phyloP scores from a whole-genome alignment of 2,113 vertebrate species.

The Chaetops frenatus region DNA sequence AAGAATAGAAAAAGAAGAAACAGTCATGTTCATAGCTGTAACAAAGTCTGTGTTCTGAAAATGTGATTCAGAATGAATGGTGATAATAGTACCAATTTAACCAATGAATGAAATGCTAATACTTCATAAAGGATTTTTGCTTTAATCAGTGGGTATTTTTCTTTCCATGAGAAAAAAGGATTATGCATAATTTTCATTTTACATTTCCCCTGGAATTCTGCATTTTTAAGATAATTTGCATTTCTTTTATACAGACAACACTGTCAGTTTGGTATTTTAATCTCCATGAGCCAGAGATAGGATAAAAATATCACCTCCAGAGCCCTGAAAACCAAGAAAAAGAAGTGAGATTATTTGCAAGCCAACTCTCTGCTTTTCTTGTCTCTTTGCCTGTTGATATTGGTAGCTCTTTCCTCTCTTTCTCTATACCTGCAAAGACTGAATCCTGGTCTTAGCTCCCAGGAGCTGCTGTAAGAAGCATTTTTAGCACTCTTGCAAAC shows the following conservation, averaged over 20 bases:
- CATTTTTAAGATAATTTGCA: background rate
- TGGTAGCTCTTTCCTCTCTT: background rate
- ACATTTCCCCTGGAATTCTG: background rate
- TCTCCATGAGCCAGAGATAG: background rate
- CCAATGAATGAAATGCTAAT: background rate
- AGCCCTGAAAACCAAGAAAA: background rate
- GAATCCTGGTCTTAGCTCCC: background rate
- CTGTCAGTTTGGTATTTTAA: background rate
- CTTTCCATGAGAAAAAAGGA: background rate
- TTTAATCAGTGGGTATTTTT: background rate
- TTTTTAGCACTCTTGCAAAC: background rate
- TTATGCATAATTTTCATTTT: background rate
- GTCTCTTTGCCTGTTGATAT: background rate
- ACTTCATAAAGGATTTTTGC: background rate
- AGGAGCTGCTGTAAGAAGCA: background rate
- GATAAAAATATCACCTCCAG: background rate
- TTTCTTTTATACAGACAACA: background rate
- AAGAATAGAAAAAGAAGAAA: background rate
- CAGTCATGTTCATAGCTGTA: background rate
- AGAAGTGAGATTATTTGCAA: background rate
- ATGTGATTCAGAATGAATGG: background rate
- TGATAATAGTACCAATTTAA: background rate
- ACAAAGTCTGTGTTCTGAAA: background rate
- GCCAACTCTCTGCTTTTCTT: background rate
- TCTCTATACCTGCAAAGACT: background rate